phyloP scores from a whole-genome alignment of 2,113 vertebrate genomes.

The Irena cyanogastra region DNA sequence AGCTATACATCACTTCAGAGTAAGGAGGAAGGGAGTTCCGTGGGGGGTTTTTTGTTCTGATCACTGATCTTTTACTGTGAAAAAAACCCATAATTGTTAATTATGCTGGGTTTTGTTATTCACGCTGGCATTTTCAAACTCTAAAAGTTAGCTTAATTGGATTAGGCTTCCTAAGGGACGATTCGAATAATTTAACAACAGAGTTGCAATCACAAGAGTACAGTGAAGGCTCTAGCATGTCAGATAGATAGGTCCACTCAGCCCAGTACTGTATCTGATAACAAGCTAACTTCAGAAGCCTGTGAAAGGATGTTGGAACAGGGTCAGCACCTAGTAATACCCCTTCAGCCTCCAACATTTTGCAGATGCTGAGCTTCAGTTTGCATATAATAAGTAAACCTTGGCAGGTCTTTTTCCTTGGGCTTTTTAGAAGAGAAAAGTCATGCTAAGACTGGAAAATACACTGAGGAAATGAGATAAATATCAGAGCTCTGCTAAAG shows the following conservation, averaged over 20 bases:
- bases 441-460: neutral
- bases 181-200: neutral
- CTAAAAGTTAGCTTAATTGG: neutral
- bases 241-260: neutral
- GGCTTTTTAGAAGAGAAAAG: neutral
- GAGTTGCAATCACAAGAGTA: neutral
- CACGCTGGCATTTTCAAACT: neutral
- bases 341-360: neutral
- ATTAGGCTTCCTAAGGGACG: neutral
- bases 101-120: neutral
- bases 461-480: slow-evolving; percentile 28
- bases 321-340: neutral
- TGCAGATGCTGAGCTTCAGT: neutral
- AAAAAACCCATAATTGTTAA: neutral
- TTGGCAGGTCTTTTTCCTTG: neutral
- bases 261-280: neutral
- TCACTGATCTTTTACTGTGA: neutral
- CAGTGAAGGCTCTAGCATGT: neutral
- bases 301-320: neutral
- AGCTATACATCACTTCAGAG: neutral
- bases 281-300: neutral
- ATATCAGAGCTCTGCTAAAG: slow-evolving; percentile 20
- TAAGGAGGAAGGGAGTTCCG: neutral
- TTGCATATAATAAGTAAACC: neutral
- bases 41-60: neutral